Evolutionary conservation across 1,140 invertebrate species (phyloP), one percentile per base, ranked within the genome.

Genomic region (Heliconius himera): DNA sequence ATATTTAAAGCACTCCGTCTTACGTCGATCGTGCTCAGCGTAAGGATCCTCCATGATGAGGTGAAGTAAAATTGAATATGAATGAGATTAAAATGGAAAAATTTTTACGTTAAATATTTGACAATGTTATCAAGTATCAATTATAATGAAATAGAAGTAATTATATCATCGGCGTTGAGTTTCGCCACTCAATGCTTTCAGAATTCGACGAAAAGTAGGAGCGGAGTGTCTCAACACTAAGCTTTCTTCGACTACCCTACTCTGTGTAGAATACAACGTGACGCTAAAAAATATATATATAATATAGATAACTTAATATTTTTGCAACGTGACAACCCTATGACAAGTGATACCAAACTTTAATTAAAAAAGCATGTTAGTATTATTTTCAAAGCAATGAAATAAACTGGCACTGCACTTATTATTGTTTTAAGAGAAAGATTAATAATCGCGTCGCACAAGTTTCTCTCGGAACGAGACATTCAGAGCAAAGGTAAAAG

Each of bases 351-450:
- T 82, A 81, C 74, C 22, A 78, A 74, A 71, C 81, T 79, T 81
- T 87, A 87, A 84, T 84, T 87, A 51, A 81, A 85, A 85, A 87
- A 41, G 36, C 82, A 78, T 87, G 85, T 87, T 84, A 82, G 83
- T 83, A 82, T 83, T 84, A 78, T 86, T 83, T 75, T 83, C 79
- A 82, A 81, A 70, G 82, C 76, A 83, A 85, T 82, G 78, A 82
- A 82, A 85, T 77, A 79, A 80, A 71, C 81, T 78, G 77, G 75
- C n/a, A n/a, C n/a, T n/a, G 80, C 75, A 85, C 84, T 85, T 41
- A 72, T 72, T 82, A 85, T 82, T 74, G 76, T 84, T 84, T 84
- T 83, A 74, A 85, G 84, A 76, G 82, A 85, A 81, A 85, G 79
- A 79, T 83, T 83, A 81, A 77, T 82, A 86, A 77, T 56, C 56